phyloP scores from a whole-genome alignment of 35 echinoderm and acorn worm genomes.

The Lytechinus pictus region DNA sequence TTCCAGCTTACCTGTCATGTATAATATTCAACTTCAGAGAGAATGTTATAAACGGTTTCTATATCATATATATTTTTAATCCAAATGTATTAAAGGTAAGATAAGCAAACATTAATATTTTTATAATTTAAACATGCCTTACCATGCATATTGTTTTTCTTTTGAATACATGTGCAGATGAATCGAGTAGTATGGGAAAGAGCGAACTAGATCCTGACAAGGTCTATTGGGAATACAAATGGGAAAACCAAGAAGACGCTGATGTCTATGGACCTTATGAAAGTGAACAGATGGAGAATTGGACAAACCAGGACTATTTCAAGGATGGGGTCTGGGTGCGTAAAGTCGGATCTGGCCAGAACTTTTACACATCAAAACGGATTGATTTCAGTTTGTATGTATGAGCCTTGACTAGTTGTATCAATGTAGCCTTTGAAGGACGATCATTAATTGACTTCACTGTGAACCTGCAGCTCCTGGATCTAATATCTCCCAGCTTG shows the following conservation, averaged over 20 bases:
- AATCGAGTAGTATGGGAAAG: not conserved
- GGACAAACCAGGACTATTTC: slow-evolving; percentile 90
- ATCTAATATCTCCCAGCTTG: too few relatives aligned
- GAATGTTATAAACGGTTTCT: too few relatives aligned
- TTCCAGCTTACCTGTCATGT: too few relatives aligned
- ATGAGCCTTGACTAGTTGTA: slow-evolving; percentile 7
- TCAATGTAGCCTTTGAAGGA: not conserved
- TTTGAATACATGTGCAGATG: slow-evolving; percentile 1
- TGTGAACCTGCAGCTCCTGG: not conserved
- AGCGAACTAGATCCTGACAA: slow-evolving; percentile 59
- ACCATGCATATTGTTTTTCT: too few relatives aligned
- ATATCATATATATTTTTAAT: too few relatives aligned
- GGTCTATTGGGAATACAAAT: slow-evolving; percentile 91
- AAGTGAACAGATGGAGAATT: slow-evolving; percentile 95
- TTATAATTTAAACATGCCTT: too few relatives aligned
- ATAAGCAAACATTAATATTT: too few relatives aligned
- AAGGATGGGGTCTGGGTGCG: slow-evolving; percentile 81
- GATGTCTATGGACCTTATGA: slow-evolving; percentile 88
- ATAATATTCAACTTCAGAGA: too few relatives aligned
- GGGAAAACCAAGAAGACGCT: slow-evolving; percentile 82
- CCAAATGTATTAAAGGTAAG: too few relatives aligned
- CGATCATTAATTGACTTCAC: not conserved
- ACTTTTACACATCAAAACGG: slow-evolving; percentile 83
- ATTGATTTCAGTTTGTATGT: slow-evolving; percentile 96
- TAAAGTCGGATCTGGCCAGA: slow-evolving; percentile 69